phyloP scores from a whole-genome alignment of 2,888 invertebrate genomes.

The Drosophila monieri region DNA sequence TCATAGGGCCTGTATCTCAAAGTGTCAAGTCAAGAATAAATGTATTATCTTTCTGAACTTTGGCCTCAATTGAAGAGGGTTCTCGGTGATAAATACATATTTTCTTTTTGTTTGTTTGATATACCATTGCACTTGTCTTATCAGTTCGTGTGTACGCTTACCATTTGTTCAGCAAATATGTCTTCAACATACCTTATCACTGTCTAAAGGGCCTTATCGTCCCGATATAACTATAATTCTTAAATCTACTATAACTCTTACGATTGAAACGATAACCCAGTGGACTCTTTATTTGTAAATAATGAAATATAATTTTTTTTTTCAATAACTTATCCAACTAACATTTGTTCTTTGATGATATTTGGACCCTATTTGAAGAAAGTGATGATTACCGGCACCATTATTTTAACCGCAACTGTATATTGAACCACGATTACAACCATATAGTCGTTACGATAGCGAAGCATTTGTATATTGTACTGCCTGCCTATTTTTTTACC shows the following conservation, averaged over 20 bases:
- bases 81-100: not conserved
- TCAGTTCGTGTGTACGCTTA: not conserved
- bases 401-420: slow-evolving; percentile 38
- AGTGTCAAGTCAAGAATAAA: not conserved
- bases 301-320: not conserved
- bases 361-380: slow-evolving; percentile 13
- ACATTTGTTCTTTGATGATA: slow-evolving; percentile 12
- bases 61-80: not conserved
- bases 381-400: slow-evolving; percentile 12
- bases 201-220: not conserved
- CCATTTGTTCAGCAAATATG: not conserved
- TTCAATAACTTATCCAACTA: slow-evolving; percentile 7
- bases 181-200: not conserved
- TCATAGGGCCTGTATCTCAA: slow-evolving; percentile 5
- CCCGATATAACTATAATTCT: slow-evolving; percentile 1
- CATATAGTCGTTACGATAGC: slow-evolving; percentile 33
- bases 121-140: not conserved
- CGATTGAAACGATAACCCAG: not conserved
- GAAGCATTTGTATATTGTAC: slow-evolving; percentile 42
- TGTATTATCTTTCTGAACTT: not conserved
- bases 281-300: slow-evolving; percentile 3
- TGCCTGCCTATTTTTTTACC: slow-evolving; percentile 60
- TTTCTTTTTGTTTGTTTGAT: not conserved
- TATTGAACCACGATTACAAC: slow-evolving; percentile 44
- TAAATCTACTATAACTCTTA: not conserved